Conservation (phyloP, 1,140 invertebrate genomes). For the Asbolus verrucosus region DNA sequence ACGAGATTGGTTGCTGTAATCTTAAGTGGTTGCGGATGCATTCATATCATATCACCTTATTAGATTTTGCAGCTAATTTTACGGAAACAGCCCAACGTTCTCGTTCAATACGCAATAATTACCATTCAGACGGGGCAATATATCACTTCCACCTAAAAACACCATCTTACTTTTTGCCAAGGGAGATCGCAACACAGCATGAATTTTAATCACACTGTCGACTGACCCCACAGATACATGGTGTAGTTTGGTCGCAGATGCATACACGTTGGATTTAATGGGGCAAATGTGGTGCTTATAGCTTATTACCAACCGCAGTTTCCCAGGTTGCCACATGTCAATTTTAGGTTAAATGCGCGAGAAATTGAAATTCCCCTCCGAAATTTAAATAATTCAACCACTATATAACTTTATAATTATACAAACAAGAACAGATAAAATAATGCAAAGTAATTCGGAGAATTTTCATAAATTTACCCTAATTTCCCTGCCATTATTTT, state of each 20-base stretch:
- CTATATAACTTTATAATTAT: conserved; percentile 14
- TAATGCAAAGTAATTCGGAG: too few relatives aligned
- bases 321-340: conserved; percentile 10
- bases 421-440: conserved; percentile 6
- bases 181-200: not conserved
- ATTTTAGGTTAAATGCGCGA: conserved; percentile 1
- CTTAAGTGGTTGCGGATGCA: conserved; percentile 36
- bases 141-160: conserved; percentile 12
- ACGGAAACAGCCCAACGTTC: conserved; percentile 10
- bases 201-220: conserved; percentile 24
- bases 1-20: conserved; percentile 38
- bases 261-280: conserved; percentile 13
- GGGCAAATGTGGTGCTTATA: conserved; percentile 15
- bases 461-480: too few relatives aligned
- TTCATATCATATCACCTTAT: conserved; percentile 32
- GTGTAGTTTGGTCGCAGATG: conserved; percentile 17
- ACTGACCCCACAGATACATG: conserved; percentile 5
- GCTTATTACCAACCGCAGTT: conserved; percentile 17
- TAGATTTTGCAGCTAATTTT: conserved; percentile 25
- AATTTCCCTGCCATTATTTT: not conserved
- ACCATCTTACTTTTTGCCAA: not conserved
- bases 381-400: not conserved
- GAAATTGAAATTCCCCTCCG: conserved; percentile 9
- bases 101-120: conserved; percentile 32
- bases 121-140: not conserved